These are phyloP conservation scores for Tuta absoluta DNA, from an alignment of 2,888 invertebrate genomes.

Conservation along the genomic window DNA sequence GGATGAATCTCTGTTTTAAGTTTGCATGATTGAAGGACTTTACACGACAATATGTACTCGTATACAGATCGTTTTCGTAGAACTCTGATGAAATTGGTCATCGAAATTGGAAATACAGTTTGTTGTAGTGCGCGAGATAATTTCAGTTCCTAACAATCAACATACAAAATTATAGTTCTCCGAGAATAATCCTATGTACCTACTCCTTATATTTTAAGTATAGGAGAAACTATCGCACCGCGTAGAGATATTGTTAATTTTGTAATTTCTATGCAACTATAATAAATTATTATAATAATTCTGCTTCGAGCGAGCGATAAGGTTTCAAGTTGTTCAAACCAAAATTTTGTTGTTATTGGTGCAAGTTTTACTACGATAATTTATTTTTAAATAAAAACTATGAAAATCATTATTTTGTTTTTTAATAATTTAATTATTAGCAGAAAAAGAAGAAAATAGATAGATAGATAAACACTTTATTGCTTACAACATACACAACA, in stretches of 20 bases:
- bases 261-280: conserved; percentile 54
- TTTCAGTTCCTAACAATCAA: conserved; percentile 34
- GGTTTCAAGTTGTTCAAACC: conserved; percentile 76
- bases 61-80: conserved; percentile 19
- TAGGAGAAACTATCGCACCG: conserved; percentile 57
- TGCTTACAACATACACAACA: too few species aligned
- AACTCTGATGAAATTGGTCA: conserved; percentile 33
- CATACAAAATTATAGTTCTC: conserved; percentile 20
- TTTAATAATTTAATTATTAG: not conserved
- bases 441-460: too few species aligned
- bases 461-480: too few species aligned
- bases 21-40: conserved; percentile 49
- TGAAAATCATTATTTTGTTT: conserved; percentile 49
- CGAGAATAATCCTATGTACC: conserved; percentile 12
- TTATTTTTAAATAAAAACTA: conserved; percentile 80
- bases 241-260: conserved; percentile 58
- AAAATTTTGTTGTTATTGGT: conserved; percentile 81
- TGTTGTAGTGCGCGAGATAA: not conserved
- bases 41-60: conserved; percentile 37
- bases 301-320: conserved; percentile 73
- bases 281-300: conserved; percentile 47
- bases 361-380: conserved; percentile 79
- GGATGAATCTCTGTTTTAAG: conserved; percentile 58
- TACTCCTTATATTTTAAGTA: conserved; percentile 26
- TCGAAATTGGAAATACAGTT: not conserved